Evolutionary conservation across 2,113 vertebrate genomes (phyloP), one percentile per base, ranked within the genome.

Genomic region (Herpailurus yagouaroundi): DNA sequence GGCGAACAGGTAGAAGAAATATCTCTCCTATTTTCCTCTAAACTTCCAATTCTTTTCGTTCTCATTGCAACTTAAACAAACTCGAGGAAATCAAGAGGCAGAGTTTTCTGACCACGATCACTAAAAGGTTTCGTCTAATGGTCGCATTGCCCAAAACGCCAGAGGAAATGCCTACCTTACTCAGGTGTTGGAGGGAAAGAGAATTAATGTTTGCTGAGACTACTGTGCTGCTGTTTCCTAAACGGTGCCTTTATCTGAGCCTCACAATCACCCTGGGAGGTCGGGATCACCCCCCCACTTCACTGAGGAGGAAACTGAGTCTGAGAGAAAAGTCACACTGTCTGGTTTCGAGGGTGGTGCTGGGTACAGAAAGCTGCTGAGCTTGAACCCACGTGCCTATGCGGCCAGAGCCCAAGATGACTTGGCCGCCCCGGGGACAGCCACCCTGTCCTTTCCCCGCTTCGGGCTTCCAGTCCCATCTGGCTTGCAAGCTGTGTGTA

Each of bases 401-500:
- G 2, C 55, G 55, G 45, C 71, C 68, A 50, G 45, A 71, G 79
- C 36, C 81, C 21, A 45, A 60, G 84, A 36, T 63, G 77, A 71
- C n/a, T 36, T 8, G 7, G 48, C 33, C 15, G 38, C 92, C 81
- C 80, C 3, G 4, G 36, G 18, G 64, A 31, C 38, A 3, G 63
- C 83, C 33, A 45, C 73, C 9, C 36, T 50, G 38, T 9, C 77
- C 73, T 88, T 57, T n/a, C 81, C 83, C 69, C 36, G 89, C 87
- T 57, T 19, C 33, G 64, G 71, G 76, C 91, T 73, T 71, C 91
- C 63, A 15, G 3, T 45, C 81, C 97, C 95, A 94, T 97, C 97
- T 98, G 97, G 82, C 91, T 89, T 2, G 71, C 95, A 97, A 96
- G 97, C 98, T 97, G 92, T 95, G 95, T 94, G 95, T 95, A 5